These are phyloP conservation scores for Psittacula echo DNA, from an alignment of 2,797 vertebrate species.

Conservation along the genomic window DNA sequence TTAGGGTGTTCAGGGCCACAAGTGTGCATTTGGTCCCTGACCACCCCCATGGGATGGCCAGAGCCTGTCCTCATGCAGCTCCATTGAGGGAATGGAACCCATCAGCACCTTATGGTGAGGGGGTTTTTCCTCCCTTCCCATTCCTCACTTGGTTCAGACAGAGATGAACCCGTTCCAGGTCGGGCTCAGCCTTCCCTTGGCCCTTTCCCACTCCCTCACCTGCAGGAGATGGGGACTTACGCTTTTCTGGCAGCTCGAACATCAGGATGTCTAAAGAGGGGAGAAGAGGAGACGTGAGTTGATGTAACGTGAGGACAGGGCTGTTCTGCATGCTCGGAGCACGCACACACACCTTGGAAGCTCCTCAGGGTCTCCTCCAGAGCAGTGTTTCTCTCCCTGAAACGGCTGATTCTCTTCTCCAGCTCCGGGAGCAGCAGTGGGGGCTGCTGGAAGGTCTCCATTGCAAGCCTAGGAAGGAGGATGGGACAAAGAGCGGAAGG, in stretches of 20 bases:
- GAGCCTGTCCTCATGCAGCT: rapidly evolving
- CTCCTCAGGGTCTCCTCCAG: not conserved
- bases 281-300: not conserved
- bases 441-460: not conserved
- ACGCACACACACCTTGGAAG: not conserved
- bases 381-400: not conserved
- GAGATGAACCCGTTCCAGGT: not conserved
- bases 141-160: not conserved
- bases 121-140: not conserved
- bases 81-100: no score
- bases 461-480: not conserved
- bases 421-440: not conserved
- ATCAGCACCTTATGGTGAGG: not conserved
- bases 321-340: rapidly evolving
- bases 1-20: not conserved
- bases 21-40: not conserved
- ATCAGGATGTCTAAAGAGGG: not conserved
- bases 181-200: not conserved
- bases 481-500: rapidly evolving
- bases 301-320: rapidly evolving
- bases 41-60: rapidly evolving
- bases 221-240: not conserved
- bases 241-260: conserved; percentile 16
- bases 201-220: not conserved
- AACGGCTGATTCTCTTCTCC: not conserved